Evolutionary conservation across 2,888 invertebrate species (phyloP), one percentile per base, ranked within the genome.

Genomic region (Athalia circularis): DNA sequence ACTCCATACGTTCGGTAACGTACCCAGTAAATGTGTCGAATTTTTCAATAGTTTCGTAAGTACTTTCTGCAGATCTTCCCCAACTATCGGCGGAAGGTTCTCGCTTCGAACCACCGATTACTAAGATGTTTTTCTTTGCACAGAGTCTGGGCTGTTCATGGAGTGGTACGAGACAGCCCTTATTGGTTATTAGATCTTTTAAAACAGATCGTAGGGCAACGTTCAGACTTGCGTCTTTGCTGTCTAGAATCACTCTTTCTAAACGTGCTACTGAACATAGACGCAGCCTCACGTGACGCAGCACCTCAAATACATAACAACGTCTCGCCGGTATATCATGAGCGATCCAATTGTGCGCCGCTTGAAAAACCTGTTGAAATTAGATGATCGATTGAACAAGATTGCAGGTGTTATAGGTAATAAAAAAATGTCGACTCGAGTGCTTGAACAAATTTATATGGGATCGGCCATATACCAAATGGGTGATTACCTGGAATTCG

Each of bases 41-140:
- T 91, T 95, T 95, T 85, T 97, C 95, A 29, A 96, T 96, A 8
- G 95, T 94, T 82, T 95, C 94, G 83, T 97, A 95, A 82, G 96
- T 96, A 89, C 95, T 94, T 91, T 97, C 97, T 79, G 94, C 92
- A 84, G 95, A 93, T 86, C 92, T 89, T 87, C 96, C 94, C 93
- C 96, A 95, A 79, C 95, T 93, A 64, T 93, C 93, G 11, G 93
- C 92, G 3, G 91, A 91, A 68, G 94, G 92, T 90, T 96, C 96
- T 72, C 97, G 93, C 85, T 96, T 95, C 1, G 96, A 96, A 11
- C 98, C 98, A 45, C 98, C 98, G 81, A 96, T 96, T 65, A 98
- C 94, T 86, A 96, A 94, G 81, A 98, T 95, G 87, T 95, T 94
- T 88, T 97, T 97, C 81, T 97, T 95, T 0, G 97, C 96, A 87